Percentiles rank a stretch among this genome's conserved stretches.
Conservation (phyloP, 1,140 invertebrate genomes). For the Orussus abietinus region DNA sequence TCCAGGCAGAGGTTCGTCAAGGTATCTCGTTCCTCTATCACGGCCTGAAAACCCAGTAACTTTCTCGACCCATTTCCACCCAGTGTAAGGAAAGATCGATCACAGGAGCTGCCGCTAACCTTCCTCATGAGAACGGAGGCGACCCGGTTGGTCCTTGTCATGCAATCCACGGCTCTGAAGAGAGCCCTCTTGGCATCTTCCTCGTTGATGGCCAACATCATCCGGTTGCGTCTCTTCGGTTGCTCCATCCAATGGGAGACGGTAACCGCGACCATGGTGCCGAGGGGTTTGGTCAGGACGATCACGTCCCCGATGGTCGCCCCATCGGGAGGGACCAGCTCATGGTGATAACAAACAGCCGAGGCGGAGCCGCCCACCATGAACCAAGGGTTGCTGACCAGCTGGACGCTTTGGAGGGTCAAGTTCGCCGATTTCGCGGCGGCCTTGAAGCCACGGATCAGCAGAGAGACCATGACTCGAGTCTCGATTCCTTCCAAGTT, state of each 20-base stretch:
- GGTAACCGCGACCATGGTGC: constrained; percentile 59
- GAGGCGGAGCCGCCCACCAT: constrained; percentile 64
- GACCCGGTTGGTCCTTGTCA: constrained; percentile 57
- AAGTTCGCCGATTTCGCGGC: constrained; percentile 57
- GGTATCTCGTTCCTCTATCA: too few relatives aligned
- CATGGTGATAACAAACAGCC: constrained; percentile 56
- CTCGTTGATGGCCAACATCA: constrained; percentile 55
- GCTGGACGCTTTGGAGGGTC: constrained; percentile 60
- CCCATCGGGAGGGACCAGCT: constrained; percentile 60
- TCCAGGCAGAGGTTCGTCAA: too few relatives aligned
- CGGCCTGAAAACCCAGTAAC: too few relatives aligned
- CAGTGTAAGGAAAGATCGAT: too few relatives aligned
- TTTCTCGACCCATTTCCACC: too few relatives aligned
- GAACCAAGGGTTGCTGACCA: constrained; percentile 63
- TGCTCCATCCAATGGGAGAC: constrained; percentile 58
- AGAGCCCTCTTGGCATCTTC: constrained; percentile 57
- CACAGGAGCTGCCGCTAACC: too few relatives aligned
- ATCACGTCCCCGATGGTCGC: constrained; percentile 60
- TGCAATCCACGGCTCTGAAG: constrained; percentile 55
- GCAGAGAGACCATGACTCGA: constrained; percentile 54
- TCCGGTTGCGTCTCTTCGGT: constrained; percentile 51
- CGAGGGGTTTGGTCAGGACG: constrained; percentile 61
- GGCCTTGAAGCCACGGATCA: constrained; percentile 63
- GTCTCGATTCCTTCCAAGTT: constrained; percentile 52
- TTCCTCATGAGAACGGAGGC: constrained; percentile 53